phyloP scores from a whole-genome alignment of 2,888 invertebrate genomes.

The Magallana nippona region DNA sequence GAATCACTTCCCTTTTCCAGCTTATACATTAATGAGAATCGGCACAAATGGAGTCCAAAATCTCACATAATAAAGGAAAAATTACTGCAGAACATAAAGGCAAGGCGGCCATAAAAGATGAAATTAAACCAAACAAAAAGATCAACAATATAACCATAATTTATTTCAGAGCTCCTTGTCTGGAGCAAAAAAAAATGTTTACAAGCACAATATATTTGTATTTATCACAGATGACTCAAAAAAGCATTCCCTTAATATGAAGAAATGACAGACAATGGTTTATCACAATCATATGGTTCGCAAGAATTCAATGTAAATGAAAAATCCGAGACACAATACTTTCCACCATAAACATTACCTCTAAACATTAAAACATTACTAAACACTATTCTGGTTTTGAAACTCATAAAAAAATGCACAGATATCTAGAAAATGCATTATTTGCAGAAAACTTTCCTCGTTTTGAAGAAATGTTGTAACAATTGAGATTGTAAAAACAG shows the following conservation, averaged over 20 bases:
- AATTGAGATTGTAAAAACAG: too few relatives aligned
- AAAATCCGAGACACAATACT: neutral
- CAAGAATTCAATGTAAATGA: neutral
- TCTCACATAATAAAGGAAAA: neutral
- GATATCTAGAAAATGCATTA: neutral
- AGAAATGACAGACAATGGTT: neutral
- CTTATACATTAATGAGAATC: neutral
- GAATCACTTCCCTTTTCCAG: too few relatives aligned
- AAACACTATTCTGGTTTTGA: neutral
- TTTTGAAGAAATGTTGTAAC: too few relatives aligned
- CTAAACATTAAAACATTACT: neutral
- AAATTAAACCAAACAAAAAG: neutral
- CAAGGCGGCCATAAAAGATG: too few relatives aligned
- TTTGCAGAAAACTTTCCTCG: too few relatives aligned
- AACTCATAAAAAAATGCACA: neutral
- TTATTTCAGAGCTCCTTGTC: neutral
- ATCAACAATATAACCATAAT: neutral
- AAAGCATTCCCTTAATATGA: neutral
- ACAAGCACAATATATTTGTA: constrained; percentile 11
- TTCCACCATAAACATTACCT: neutral
- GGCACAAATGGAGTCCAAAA: neutral
- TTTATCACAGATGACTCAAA: constrained; percentile 7
- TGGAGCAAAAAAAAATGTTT: constrained; percentile 18
- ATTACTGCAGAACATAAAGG: too few relatives aligned
- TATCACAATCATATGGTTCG: neutral